Conservation (phyloP, 2,888 invertebrate genomes). For the Heliconius aoede region DNA sequence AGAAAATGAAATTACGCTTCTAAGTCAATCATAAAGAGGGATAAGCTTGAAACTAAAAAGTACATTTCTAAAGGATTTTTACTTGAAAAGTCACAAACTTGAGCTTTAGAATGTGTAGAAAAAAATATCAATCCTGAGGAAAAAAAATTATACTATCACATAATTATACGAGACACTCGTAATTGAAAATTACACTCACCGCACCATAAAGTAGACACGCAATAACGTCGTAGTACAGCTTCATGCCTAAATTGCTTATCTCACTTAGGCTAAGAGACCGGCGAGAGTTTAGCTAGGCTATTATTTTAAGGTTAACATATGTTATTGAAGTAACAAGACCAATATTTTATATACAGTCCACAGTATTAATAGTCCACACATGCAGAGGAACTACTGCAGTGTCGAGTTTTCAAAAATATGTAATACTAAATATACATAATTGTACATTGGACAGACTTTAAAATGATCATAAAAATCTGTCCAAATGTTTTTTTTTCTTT, state of each 20-base stretch:
- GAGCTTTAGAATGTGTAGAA: too few relatives aligned
- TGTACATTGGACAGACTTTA: too few relatives aligned
- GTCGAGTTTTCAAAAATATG: not conserved
- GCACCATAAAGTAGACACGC: too few relatives aligned
- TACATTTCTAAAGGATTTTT: too few relatives aligned
- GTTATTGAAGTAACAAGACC: not conserved
- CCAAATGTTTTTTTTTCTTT: too few relatives aligned
- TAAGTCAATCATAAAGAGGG: too few relatives aligned
- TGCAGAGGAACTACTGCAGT: not conserved
- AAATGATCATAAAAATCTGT: too few relatives aligned
- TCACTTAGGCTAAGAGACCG: not conserved
- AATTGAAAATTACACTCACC: not conserved
- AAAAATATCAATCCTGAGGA: not conserved
- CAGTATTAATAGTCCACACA: too few relatives aligned
- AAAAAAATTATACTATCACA: not conserved
- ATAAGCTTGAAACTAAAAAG: too few relatives aligned
- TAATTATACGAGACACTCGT: too few relatives aligned
- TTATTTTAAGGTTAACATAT: constrained; percentile 3
- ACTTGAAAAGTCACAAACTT: too few relatives aligned
- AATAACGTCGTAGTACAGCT: not conserved
- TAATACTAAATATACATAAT: not conserved
- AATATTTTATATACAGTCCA: not conserved
- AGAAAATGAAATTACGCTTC: too few relatives aligned
- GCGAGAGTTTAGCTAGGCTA: not conserved
- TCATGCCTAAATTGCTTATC: not conserved